phyloP scores from a whole-genome alignment of 53 echinoderm and acorn worm species.

The Paracentrotus lividus region DNA sequence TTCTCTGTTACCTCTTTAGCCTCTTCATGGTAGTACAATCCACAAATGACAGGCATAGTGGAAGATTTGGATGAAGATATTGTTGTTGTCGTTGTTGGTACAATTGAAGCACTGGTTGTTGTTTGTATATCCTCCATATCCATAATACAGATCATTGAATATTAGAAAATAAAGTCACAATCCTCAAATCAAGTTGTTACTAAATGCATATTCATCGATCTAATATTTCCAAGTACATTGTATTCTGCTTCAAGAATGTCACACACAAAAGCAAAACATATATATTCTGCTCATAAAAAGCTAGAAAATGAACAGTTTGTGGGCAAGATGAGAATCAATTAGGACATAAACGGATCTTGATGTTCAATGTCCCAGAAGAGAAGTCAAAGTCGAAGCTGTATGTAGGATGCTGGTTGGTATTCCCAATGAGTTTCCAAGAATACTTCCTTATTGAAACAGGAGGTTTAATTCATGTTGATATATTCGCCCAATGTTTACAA shows the following conservation, averaged over 20 bases:
- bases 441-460: neutral
- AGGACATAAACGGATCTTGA: neutral
- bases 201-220: neutral
- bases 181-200: neutral
- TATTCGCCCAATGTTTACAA: neutral
- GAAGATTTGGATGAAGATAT: neutral
- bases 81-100: neutral
- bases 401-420: neutral
- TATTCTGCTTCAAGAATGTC: neutral
- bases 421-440: constrained; percentile 26
- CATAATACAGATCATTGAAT: neutral
- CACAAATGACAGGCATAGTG: constrained; percentile 40
- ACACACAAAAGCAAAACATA: neutral
- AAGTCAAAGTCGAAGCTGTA: constrained; percentile 6
- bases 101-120: neutral
- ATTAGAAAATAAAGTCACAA: neutral
- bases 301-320: neutral
- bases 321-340: neutral
- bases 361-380: neutral
- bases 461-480: neutral
- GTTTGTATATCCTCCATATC: constrained; percentile 18
- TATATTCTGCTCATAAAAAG: neutral
- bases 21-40: constrained; percentile 54
- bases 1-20: constrained; percentile 36
- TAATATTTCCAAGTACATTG: neutral